phyloP scores from a whole-genome alignment of 2,113 vertebrate species.

The Colinus virginianus region DNA sequence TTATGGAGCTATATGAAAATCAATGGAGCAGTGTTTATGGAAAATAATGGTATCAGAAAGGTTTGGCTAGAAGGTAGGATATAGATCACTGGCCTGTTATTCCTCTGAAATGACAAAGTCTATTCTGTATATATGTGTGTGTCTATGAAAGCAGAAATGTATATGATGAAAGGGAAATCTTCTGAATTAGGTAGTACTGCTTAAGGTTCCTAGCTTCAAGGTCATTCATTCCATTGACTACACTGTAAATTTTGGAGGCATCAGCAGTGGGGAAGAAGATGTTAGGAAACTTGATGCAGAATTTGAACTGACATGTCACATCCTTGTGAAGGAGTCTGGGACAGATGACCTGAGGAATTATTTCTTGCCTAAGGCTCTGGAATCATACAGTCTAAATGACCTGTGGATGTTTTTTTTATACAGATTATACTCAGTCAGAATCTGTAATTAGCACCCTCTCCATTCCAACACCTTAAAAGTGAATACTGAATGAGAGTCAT shows the following conservation, averaged over 20 bases:
- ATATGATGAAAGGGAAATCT: background rate
- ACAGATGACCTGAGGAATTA: background rate
- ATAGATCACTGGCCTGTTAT: accelerated
- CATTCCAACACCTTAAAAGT: background rate
- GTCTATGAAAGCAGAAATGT: background rate
- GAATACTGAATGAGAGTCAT: background rate
- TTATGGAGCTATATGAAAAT: background rate
- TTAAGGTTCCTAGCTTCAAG: background rate
- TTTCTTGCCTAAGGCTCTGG: background rate
- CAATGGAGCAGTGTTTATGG: background rate
- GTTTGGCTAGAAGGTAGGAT: background rate
- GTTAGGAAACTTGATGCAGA: background rate
- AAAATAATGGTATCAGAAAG: background rate
- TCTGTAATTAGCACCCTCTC: background rate
- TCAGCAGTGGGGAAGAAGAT: background rate
- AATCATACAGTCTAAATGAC: background rate
- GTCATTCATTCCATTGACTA: background rate
- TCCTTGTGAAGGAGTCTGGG: background rate
- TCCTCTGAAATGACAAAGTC: background rate
- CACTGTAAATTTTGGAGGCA: background rate
- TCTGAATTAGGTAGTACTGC: background rate
- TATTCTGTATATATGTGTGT: background rate
- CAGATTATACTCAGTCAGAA: background rate
- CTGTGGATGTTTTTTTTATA: background rate
- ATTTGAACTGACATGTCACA: accelerated